These are phyloP conservation scores for Enteromius paludinosus DNA, from an alignment of 2,797 vertebrate genomes.

Conservation along the genomic window DNA sequence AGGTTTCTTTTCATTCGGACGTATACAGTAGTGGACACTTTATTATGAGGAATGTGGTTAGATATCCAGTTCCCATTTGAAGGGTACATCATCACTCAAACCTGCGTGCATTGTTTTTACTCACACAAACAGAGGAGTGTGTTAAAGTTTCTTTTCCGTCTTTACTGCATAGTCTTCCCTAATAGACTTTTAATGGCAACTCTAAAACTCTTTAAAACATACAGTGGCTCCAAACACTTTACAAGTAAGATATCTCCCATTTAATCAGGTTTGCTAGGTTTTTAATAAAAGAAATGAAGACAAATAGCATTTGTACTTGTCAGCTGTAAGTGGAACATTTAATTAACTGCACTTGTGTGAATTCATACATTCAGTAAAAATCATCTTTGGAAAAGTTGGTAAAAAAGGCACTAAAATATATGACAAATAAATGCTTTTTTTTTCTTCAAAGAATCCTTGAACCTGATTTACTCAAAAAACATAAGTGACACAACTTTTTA, in stretches of 20 bases:
- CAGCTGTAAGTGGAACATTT: neutral
- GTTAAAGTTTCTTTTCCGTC: neutral
- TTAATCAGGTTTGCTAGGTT: neutral
- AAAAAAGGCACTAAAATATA: neutral
- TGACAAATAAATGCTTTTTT: neutral
- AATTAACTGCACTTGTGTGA: neutral
- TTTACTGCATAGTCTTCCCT: neutral
- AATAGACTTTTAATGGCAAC: neutral
- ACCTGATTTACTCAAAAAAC: too few relatives aligned
- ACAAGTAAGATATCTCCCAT: neutral
- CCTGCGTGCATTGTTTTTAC: neutral
- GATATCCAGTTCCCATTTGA: neutral
- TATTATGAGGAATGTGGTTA: neutral
- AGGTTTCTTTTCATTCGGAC: neutral
- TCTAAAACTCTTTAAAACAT: neutral
- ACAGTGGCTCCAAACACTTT: neutral
- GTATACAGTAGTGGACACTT: neutral
- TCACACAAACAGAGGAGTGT: neutral
- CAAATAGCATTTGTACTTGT: neutral
- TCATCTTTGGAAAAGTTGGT: neutral
- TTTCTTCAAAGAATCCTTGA: neutral
- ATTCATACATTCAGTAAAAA: slow-evolving; percentile 10
- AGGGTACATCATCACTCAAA: neutral
- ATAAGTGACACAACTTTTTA: too few relatives aligned
- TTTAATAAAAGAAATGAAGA: neutral